Percentiles rank a stretch among this genome's conserved stretches.
These are phyloP conservation scores for Rhopilema esculentum DNA, from an alignment of 30 jellyfish, hydroid and myxozoan species.

Conservation along the genomic window DNA sequence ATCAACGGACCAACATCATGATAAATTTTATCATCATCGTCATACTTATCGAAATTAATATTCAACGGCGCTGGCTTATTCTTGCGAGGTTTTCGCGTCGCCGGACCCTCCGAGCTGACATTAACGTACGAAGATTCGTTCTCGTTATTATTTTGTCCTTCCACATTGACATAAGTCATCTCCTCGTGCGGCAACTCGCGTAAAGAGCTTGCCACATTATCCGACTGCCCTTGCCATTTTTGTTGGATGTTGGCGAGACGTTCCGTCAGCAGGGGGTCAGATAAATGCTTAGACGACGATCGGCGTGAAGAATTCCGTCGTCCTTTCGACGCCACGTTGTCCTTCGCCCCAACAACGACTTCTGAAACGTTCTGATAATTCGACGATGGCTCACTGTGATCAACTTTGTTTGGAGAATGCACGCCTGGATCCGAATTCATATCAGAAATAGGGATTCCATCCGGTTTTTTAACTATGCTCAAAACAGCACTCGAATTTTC, in stretches of 20 bases:
- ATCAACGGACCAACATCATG: slow-evolving; percentile 80
- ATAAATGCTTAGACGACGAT: slow-evolving; percentile 76
- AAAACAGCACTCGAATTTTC: background rate
- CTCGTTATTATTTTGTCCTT: slow-evolving; percentile 42
- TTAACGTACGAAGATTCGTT: slow-evolving; percentile 71
- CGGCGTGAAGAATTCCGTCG: slow-evolving; percentile 62
- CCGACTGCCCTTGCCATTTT: slow-evolving; percentile 19
- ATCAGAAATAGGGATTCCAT: background rate
- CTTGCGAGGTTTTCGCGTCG: slow-evolving; percentile 46
- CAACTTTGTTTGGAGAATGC: slow-evolving; percentile 46
- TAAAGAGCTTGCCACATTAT: slow-evolving; percentile 44
- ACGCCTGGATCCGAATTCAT: slow-evolving; percentile 57
- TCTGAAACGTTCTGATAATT: slow-evolving; percentile 18
- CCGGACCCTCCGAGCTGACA: slow-evolving; percentile 59
- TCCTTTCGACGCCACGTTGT: slow-evolving; percentile 19
- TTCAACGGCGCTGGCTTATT: slow-evolving; percentile 80
- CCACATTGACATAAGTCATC: slow-evolving; percentile 54
- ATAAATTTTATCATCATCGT: slow-evolving; percentile 85
- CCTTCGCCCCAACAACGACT: background rate
- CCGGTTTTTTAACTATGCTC: background rate
- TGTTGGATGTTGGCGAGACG: slow-evolving; percentile 54
- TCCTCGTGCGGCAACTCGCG: slow-evolving; percentile 62
- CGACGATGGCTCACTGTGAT: slow-evolving; percentile 16
- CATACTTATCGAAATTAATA: slow-evolving; percentile 76
- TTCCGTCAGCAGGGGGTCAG: slow-evolving; percentile 80